Base-by-base conservation (phyloP, 1,140 invertebrate genomes). In the Drosophila bipectinata region DNA sequence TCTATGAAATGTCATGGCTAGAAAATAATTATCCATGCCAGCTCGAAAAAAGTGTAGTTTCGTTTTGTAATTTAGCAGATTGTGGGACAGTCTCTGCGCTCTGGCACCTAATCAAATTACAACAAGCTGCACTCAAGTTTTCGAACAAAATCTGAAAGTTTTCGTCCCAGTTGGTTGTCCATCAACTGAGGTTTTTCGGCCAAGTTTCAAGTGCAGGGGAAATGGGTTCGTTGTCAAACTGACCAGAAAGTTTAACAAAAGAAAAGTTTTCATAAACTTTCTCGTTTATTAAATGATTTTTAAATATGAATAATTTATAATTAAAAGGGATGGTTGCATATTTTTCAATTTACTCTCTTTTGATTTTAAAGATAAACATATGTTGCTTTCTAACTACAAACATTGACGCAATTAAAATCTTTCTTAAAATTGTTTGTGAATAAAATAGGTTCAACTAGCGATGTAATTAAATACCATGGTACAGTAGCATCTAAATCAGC, bases 21-120 rank as follows among this genome's bases (percentile, higher is more conserved):
- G 14, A 62, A 72, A 61, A 77, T 51, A 48, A 53, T 63, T 61
- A 48, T 37, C 7, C 3, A 59, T 9, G 44, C 63, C 68, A 41
- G 34, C 34, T 37, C 12, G 2, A 1, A 34, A 51, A 32, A 37
- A 30, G 51, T n/a, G 37, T 7, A 54, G 44, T 60, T 76, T 32
- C 12, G 24, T 59, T 59, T 69, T 87, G 68, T 68, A 87, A 51
- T 72, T 79, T 47, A 9, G 14, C 49, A 71, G 37, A 79, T 63
- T 79, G 64, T 71, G 52, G 48, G 48, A 26, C 30, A 37, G 37
- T 45, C 60, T 48, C 26, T 28, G 5, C 26, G 26, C 6, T 44
- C 56, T 54, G 63, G 44, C 58, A 58, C 53, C 72, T 89, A 73
- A 87, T 88, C 63, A 79, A 88, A 83, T 88, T 85, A 81, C 41